Conservation (phyloP, 2,797 vertebrate species). For the Chaetodon trifasciatus region DNA sequence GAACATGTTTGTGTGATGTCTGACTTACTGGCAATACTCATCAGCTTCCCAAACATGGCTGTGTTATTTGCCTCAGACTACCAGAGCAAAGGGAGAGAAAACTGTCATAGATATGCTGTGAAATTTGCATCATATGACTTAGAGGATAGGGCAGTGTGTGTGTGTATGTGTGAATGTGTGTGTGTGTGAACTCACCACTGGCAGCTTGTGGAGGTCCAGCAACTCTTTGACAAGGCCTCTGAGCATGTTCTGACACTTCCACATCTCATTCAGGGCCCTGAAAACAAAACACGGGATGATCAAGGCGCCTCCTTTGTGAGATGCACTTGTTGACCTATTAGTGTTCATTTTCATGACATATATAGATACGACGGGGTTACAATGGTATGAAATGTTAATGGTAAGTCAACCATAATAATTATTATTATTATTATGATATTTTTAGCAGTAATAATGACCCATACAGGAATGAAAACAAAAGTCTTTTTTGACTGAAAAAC, state of each 20-base stretch:
- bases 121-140: neutral
- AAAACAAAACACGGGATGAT: slow-evolving; percentile 23
- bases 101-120: neutral
- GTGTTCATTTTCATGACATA: neutral
- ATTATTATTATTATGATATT: no score
- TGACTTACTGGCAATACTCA: slow-evolving; percentile 97
- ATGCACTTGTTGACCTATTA: neutral
- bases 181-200: slow-evolving; percentile 85
- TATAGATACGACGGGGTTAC: neutral
- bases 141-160: neutral
- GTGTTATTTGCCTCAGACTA: slow-evolving; percentile 96
- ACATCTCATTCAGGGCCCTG: slow-evolving; percentile 99
- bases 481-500: no score
- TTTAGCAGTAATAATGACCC: no score
- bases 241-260: slow-evolving; percentile 99
- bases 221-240: slow-evolving; percentile 96
- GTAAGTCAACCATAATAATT: no score
- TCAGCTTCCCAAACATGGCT: slow-evolving; percentile 97
- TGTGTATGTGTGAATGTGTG: neutral
- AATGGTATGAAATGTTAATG: no score
- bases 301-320: neutral
- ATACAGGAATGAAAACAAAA: no score
- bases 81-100: slow-evolving; percentile 36
- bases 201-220: slow-evolving; percentile 96
- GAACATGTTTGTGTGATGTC: neutral